phyloP scores from a whole-genome alignment of 2,888 invertebrate species.

The Himalopsyche japonica region DNA sequence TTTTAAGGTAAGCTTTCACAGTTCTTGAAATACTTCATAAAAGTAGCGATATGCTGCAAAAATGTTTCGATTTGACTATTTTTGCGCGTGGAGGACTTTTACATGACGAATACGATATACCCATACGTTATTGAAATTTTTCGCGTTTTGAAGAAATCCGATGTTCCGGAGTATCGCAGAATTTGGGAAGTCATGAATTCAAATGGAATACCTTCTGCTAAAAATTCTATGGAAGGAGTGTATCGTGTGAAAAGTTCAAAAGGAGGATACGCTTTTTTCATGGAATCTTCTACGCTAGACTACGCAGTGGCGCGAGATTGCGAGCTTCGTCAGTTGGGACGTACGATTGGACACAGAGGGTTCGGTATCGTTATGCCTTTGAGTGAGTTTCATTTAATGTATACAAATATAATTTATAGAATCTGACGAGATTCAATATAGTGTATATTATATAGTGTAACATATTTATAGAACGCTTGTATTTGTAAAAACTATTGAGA shows the following conservation, averaged over 20 bases:
- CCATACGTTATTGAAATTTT: neutral
- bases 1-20: conserved; percentile 64
- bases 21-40: neutral
- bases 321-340: conserved; percentile 71
- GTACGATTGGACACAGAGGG: conserved; percentile 77
- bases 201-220: conserved; percentile 66
- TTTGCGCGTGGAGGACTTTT: too few species aligned
- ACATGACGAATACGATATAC: too few species aligned
- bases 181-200: conserved; percentile 79
- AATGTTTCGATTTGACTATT: too few species aligned
- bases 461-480: too few species aligned
- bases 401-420: neutral
- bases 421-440: neutral
- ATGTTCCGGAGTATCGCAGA: conserved; percentile 69
- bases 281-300: conserved; percentile 86
- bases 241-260: conserved; percentile 65
- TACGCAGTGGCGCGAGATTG: conserved; percentile 77
- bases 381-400: conserved; percentile 58
- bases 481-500: too few species aligned
- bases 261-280: conserved; percentile 78
- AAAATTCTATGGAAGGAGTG: conserved; percentile 69
- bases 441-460: too few species aligned
- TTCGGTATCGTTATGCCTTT: conserved; percentile 81
- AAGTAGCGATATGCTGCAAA: neutral
- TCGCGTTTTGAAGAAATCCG: conserved; percentile 59